These are phyloP conservation scores for Cairina moschata DNA, from an alignment of 2,113 vertebrate genomes.

Conservation along the genomic window DNA sequence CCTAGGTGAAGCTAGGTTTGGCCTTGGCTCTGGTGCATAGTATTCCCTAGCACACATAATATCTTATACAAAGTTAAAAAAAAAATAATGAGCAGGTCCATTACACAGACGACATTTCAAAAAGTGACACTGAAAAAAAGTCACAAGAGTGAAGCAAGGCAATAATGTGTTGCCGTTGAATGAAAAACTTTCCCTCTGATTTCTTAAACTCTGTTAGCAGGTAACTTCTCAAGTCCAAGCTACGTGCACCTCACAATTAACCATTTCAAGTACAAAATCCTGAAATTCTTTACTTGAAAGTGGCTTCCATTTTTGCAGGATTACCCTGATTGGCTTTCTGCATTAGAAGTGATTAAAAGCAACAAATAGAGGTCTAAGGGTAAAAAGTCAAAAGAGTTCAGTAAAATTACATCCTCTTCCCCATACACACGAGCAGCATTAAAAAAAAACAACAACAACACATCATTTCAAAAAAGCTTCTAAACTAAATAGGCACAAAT, in stretches of 20 bases:
- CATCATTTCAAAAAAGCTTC: background rate
- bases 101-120: background rate
- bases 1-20: background rate
- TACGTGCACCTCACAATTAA: background rate
- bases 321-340: background rate
- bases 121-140: background rate
- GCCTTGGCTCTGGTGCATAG: background rate
- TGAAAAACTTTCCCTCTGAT: background rate
- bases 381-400: background rate
- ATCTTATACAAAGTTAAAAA: background rate
- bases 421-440: accelerated
- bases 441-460: background rate
- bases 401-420: background rate
- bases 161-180: background rate
- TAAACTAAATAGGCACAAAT: background rate
- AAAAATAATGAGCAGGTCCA: background rate
- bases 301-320: background rate
- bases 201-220: background rate
- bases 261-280: background rate
- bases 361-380: background rate
- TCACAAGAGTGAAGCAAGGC: background rate
- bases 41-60: background rate
- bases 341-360: background rate
- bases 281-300: background rate
- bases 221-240: background rate